Conservation (phyloP, 1,140 invertebrate genomes). For the Yoshiicerus persimilis region DNA sequence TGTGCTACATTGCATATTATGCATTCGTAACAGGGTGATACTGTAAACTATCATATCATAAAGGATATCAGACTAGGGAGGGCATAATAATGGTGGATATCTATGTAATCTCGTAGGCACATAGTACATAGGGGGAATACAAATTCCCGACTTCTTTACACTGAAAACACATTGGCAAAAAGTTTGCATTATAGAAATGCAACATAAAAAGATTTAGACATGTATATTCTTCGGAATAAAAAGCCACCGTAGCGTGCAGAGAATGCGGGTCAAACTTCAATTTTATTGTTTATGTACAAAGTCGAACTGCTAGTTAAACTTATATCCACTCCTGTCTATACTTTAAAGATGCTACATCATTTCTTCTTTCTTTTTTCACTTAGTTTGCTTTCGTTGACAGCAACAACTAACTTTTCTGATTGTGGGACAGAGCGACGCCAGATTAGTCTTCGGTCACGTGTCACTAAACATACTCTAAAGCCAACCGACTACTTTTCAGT, state of each 20-base stretch:
- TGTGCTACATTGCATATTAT: neutral
- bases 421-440: neutral
- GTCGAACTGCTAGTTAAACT: neutral
- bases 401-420: neutral
- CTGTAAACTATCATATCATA: neutral
- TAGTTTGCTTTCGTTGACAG: neutral
- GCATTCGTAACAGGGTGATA: neutral
- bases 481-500: too few relatives aligned
- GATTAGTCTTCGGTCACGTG: neutral
- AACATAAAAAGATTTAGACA: neutral
- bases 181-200: neutral
- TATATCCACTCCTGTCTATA: neutral
- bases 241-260: too few relatives aligned
- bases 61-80: too few relatives aligned
- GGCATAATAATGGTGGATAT: neutral
- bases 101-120: neutral
- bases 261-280: neutral
- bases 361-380: neutral
- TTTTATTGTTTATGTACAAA: neutral
- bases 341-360: neutral
- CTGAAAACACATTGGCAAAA: neutral
- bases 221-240: neutral
- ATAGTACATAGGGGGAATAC: neutral
- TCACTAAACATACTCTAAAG: neutral
- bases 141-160: neutral